A percentile compares a stretch with the other conserved stretches of the same genome.
Conservation (phyloP, 2,888 invertebrate species). For the Netelia inedita region DNA sequence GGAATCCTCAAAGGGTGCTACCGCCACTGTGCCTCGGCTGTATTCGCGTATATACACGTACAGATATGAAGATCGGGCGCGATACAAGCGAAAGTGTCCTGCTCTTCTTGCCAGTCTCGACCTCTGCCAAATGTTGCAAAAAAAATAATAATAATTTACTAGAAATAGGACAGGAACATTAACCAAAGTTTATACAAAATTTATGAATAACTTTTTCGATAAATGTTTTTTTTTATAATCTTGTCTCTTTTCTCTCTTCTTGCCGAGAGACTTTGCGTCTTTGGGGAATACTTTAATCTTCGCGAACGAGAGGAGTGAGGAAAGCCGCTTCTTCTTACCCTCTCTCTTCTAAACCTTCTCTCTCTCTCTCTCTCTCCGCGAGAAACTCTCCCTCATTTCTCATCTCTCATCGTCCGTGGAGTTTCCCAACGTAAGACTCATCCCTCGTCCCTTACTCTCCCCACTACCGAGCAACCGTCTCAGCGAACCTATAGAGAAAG, state of each 20-base stretch:
- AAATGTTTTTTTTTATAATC: constrained; percentile 52
- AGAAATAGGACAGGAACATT: neutral
- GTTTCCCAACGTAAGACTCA: constrained; percentile 65
- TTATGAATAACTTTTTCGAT: constrained; percentile 29
- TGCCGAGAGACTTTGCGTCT: constrained; percentile 55
- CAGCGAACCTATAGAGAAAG: constrained; percentile 51
- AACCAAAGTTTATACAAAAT: neutral
- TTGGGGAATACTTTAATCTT: constrained; percentile 68
- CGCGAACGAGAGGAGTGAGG: constrained; percentile 55
- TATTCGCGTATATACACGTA: constrained; percentile 19
- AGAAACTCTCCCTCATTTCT: constrained; percentile 55
- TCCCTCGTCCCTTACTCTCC: constrained; percentile 26
- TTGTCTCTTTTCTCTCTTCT: constrained; percentile 19
- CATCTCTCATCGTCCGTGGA: constrained; percentile 39
- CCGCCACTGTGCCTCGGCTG: constrained; percentile 53
- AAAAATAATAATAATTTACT: neutral
- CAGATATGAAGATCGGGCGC: constrained; percentile 37
- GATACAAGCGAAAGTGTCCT: constrained; percentile 64
- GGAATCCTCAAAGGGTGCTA: constrained; percentile 63
- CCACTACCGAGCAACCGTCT: constrained; percentile 49
- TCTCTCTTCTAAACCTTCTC: constrained; percentile 44
- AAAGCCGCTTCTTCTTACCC: constrained; percentile 46
- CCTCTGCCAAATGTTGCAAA: constrained; percentile 1
- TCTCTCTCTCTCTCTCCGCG: constrained; percentile 37
- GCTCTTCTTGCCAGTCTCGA: constrained; percentile 15